These are phyloP conservation scores for Campopleginae sp. DNA, from an alignment of 2,888 invertebrate species.

Conservation along the genomic window DNA sequence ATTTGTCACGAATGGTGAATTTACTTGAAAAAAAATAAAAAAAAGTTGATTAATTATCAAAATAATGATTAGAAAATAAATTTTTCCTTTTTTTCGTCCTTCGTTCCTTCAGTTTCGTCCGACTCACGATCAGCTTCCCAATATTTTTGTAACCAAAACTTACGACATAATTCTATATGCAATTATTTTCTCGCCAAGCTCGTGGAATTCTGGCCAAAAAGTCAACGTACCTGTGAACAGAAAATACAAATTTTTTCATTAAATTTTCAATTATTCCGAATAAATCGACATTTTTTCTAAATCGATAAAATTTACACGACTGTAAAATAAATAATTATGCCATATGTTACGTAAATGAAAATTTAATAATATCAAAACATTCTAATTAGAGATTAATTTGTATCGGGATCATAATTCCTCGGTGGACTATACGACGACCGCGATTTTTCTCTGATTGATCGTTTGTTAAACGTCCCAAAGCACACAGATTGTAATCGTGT, in stretches of 20 bases:
- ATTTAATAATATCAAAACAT: neutral
- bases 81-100: no score
- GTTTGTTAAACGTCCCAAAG: neutral
- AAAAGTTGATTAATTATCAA: no score
- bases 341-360: neutral
- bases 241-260: neutral
- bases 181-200: neutral
- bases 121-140: no score
- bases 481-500: neutral
- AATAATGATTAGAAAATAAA: no score
- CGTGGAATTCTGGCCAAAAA: neutral
- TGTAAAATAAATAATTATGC: neutral
- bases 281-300: neutral
- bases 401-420: neutral
- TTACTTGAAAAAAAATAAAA: no score
- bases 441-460: neutral
- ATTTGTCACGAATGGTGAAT: no score
- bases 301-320: neutral
- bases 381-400: neutral
- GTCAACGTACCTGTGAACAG: conserved; percentile 31
- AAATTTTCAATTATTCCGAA: neutral
- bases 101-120: no score
- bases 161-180: neutral
- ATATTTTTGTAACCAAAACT: neutral
- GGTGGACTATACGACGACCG: neutral